These are phyloP conservation scores for Tinea trinotella DNA, from an alignment of 2,888 invertebrate genomes.

Conservation along the genomic window DNA sequence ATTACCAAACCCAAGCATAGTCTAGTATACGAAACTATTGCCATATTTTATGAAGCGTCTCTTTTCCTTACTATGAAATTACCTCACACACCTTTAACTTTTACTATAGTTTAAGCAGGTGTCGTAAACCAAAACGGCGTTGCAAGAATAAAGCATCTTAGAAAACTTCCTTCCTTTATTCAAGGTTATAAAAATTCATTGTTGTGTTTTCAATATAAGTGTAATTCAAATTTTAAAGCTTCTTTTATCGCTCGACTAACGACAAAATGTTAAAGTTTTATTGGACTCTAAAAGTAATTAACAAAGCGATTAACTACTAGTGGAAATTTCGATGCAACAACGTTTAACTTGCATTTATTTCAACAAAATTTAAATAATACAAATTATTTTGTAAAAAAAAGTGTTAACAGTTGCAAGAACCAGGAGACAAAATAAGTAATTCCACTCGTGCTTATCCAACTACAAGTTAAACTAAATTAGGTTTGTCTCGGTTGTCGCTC, in stretches of 20 bases:
- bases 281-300: constrained; percentile 24
- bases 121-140: constrained; percentile 17
- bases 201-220: constrained; percentile 15
- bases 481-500: constrained; percentile 40
- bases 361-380: not conserved
- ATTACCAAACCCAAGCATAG: constrained; percentile 12
- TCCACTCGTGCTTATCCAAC: constrained; percentile 46
- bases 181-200: constrained; percentile 16
- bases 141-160: constrained; percentile 13
- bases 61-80: constrained; percentile 15
- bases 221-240: constrained; percentile 5
- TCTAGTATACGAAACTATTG: constrained; percentile 16
- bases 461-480: constrained; percentile 47
- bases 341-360: not conserved
- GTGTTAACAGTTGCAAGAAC: not conserved
- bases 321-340: not conserved
- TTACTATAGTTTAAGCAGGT: constrained; percentile 16
- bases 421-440: constrained; percentile 35
- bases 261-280: constrained; percentile 22
- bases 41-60: constrained; percentile 17
- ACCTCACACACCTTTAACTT: constrained; percentile 17
- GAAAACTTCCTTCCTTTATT: constrained; percentile 10
- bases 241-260: constrained; percentile 9
- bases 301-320: constrained; percentile 25
- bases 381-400: not conserved